Evolutionary conservation across 2,888 invertebrate genomes (phyloP), one percentile per base, ranked within the genome.

Genomic region (Lysandra coridon): DNA sequence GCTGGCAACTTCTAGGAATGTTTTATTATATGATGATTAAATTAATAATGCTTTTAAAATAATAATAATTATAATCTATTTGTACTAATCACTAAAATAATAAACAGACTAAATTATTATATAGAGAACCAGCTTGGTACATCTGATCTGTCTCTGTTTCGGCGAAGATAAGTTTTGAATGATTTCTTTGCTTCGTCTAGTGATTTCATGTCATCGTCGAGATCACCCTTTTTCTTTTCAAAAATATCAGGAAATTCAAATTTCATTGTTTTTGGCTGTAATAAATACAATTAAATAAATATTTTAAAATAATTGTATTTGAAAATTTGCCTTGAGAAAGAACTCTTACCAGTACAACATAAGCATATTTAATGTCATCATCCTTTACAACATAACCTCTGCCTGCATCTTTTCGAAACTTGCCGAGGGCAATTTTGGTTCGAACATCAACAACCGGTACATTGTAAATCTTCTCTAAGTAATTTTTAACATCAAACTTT

Each of bases 381-480:
- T 97, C 97, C 93, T 98, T 98, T 0, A 96, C 91, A 79, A 98
- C 87, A 88, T 96, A 97, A 60, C 96, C 96, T 85, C 95, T 95
- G 0, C 92, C 90, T 78, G 90, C 88, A 85, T 96, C 96, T 82
- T 91, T 95, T 82, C 94, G 95, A 4, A 97, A 96, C 86, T 95
- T 95, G 81, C 98, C 98, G 86, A 96, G 84, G 69, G 95, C 95
- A 81, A 98, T 97, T 85, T 96, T 95, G 0, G 98, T 98, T 80
- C 96, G 95, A 0, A 99, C 97, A 85, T 97, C 95, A 1, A 97
- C 91, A 0, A 98, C 96, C 37, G 97, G 97, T 17, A 99, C 93
- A 81, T 98, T 96, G 88, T 99, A 99, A 83, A 99, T 99, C 93
- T 99, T 99, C 88, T 98, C 97, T 83, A 99, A 94, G 91, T 99